Evolutionary conservation across 2,797 vertebrate genomes (phyloP).

Genomic region (Gallinago nigripennis): DNA sequence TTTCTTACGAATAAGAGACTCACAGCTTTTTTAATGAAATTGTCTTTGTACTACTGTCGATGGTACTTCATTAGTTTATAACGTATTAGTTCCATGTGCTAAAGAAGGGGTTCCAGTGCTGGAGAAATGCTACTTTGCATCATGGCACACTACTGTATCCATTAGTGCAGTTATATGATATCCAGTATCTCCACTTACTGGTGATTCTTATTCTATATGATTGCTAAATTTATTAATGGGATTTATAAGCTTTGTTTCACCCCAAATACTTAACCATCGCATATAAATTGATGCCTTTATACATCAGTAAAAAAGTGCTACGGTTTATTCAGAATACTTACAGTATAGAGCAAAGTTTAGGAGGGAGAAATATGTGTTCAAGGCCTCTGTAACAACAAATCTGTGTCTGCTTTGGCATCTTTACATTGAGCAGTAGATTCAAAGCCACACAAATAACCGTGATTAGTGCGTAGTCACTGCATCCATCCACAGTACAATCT

Average conservation of each 20-base stretch:
- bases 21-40: fast-evolving
- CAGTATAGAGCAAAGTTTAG: not conserved
- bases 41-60: not conserved
- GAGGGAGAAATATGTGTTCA: not conserved
- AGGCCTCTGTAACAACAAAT: not conserved
- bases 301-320: not conserved
- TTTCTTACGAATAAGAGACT: not conserved
- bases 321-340: not conserved
- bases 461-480: not conserved
- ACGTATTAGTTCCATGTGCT: not conserved
- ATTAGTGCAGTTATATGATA: no score
- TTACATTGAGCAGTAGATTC: not conserved
- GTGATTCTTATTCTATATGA: no score
- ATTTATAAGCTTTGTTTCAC: not conserved
- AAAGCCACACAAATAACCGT: not conserved
- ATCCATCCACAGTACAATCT: not conserved
- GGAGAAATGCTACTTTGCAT: no score
- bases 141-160: no score
- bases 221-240: not conserved
- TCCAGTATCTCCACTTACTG: no score
- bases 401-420: not conserved
- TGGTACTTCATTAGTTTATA: not conserved
- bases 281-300: not conserved
- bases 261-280: no score
- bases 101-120: not conserved